Evolutionary conservation across 2,113 vertebrate genomes (phyloP).

Genomic region (Albula glossodonta): DNA sequence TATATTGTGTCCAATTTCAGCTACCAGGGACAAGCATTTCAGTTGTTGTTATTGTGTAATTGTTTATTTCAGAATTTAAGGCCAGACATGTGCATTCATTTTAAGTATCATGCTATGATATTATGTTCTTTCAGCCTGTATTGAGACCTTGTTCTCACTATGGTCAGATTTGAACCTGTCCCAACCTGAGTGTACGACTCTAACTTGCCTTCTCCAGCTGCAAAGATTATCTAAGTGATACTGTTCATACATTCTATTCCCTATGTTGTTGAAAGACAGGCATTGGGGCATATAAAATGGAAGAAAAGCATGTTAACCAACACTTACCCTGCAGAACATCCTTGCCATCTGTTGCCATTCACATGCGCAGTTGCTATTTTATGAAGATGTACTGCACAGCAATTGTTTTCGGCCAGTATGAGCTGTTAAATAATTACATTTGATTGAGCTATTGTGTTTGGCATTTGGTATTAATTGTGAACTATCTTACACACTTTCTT

Average conservation of each 20-base stretch:
- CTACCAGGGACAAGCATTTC: too few species aligned
- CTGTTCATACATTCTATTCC: not conserved
- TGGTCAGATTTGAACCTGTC: not conserved
- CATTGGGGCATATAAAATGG: too few species aligned
- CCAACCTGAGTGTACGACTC: not conserved
- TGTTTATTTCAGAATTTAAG: not conserved
- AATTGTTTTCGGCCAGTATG: too few species aligned
- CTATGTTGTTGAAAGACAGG: not conserved
- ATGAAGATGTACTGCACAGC: too few species aligned
- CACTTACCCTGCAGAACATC: too few species aligned
- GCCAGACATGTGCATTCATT: not conserved
- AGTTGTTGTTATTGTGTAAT: not conserved
- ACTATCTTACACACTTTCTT: too few species aligned
- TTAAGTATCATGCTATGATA: not conserved
- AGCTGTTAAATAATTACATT: too few species aligned
- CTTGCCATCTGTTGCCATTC: too few species aligned
- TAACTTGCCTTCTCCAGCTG: not conserved
- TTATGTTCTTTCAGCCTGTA: too few species aligned
- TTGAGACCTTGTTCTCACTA: not conserved
- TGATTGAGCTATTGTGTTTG: too few species aligned
- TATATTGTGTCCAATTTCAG: not conserved
- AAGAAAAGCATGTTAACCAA: not conserved
- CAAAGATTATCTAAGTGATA: not conserved
- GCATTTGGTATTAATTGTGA: too few species aligned
- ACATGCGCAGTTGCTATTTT: too few species aligned